A percentile compares a stretch with the other conserved stretches of the same genome.
Evolutionary conservation across 1,140 invertebrate genomes (phyloP).

Genomic region (Cyclargus thomasi): DNA sequence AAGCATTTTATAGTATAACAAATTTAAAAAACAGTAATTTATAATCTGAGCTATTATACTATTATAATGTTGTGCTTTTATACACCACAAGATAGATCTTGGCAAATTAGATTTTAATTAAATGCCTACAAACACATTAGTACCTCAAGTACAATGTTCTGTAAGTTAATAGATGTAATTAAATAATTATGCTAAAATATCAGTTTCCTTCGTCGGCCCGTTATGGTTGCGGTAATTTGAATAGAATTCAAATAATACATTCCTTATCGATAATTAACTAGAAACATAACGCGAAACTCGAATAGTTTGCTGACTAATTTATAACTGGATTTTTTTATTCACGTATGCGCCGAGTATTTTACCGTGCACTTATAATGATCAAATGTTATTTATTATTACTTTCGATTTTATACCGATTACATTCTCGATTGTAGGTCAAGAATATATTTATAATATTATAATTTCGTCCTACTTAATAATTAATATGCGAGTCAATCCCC

Average conservation of each 20-base stretch:
- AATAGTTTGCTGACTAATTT: constrained; percentile 12
- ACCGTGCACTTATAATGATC: background rate
- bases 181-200: constrained; percentile 19
- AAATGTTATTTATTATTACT: background rate
- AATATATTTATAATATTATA: background rate
- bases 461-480: background rate
- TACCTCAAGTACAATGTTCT: background rate
- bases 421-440: background rate
- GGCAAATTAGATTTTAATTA: background rate
- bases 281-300: constrained; percentile 10
- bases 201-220: constrained; percentile 4
- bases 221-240: constrained; percentile 20
- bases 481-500: background rate
- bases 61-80: too few species aligned
- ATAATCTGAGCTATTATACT: too few species aligned
- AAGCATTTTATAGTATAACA: too few species aligned
- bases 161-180: constrained; percentile 14
- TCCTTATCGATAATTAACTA: constrained; percentile 20
- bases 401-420: constrained; percentile 9
- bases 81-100: background rate
- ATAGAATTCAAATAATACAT: constrained; percentile 26
- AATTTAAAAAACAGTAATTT: background rate
- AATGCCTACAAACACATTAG: background rate
- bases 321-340: constrained; percentile 16
- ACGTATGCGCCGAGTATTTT: background rate